phyloP scores from a whole-genome alignment of 2,113 vertebrate genomes.

The Phalacrocorax brasilianus region DNA sequence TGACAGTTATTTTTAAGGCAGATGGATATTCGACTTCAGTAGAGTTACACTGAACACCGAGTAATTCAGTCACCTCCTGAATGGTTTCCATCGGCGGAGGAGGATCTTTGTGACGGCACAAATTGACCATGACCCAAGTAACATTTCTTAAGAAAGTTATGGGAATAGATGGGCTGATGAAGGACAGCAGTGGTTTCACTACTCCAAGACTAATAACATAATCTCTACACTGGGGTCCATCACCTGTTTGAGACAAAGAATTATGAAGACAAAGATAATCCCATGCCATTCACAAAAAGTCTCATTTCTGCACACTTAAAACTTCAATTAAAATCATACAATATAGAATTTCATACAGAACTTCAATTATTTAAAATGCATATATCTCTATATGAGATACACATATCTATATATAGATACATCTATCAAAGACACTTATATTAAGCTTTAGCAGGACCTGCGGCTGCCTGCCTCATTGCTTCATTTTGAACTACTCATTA shows the following conservation, averaged over 20 bases:
- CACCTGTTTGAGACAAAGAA: slow-evolving; percentile 77
- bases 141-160: slow-evolving; percentile 99
- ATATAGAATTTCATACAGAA: too few species aligned
- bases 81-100: slow-evolving; percentile 99
- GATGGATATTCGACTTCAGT: neutral
- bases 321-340: neutral
- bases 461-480: neutral
- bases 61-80: slow-evolving; percentile 85
- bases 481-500: neutral
- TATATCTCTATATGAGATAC: neutral
- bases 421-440: neutral
- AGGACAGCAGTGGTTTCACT: slow-evolving; percentile 95
- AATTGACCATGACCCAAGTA: slow-evolving; percentile 99
- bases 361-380: neutral
- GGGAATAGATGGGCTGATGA: slow-evolving; percentile 99
- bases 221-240: slow-evolving; percentile 97
- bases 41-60: neutral
- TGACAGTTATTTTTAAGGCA: neutral
- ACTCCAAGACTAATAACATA: slow-evolving; percentile 97
- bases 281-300: neutral
- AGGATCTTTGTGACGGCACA: slow-evolving; percentile 98
- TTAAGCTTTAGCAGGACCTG: neutral
- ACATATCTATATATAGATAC: accelerated
- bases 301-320: neutral
- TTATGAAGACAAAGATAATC: neutral